These are phyloP conservation scores for Xiphophorus couchianus DNA, from an alignment of 2,113 vertebrate species.

Conservation along the genomic window DNA sequence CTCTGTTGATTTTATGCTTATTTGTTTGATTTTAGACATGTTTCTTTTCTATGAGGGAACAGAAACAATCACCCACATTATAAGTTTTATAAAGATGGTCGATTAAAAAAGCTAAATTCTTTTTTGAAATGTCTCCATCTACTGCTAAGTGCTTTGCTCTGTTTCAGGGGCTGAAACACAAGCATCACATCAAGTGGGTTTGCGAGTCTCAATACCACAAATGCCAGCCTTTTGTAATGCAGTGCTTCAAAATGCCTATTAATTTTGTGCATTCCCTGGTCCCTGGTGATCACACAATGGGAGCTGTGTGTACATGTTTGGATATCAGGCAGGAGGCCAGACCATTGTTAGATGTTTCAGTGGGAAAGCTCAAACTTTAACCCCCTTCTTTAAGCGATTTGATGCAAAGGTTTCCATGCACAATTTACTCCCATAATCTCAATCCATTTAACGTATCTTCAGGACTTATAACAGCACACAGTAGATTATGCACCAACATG, in stretches of 20 bases:
- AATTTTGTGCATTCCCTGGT: not conserved
- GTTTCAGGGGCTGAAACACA: not conserved
- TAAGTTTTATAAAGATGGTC: not conserved
- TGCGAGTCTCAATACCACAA: not conserved
- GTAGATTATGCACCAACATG: conserved; percentile 2
- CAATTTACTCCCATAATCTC: not conserved
- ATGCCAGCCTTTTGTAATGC: not conserved
- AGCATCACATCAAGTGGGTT: not conserved
- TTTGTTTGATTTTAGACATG: not conserved
- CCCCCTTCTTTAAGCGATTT: not conserved
- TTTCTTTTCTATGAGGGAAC: too few relatives aligned
- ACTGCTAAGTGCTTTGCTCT: not conserved
- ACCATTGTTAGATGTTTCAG: not conserved
- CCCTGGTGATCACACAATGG: not conserved
- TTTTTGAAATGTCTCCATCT: not conserved
- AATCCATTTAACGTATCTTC: conserved; percentile 18
- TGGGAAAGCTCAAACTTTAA: not conserved
- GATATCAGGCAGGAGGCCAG: not conserved
- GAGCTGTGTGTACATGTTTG: not conserved
- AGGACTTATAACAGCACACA: not conserved
- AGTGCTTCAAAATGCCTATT: not conserved
- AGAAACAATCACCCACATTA: too few relatives aligned
- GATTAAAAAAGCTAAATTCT: not conserved
- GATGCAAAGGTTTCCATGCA: not conserved
- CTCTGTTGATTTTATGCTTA: not conserved